phyloP scores from a whole-genome alignment of 2,113 vertebrate species.

The Istiophorus platypterus region DNA sequence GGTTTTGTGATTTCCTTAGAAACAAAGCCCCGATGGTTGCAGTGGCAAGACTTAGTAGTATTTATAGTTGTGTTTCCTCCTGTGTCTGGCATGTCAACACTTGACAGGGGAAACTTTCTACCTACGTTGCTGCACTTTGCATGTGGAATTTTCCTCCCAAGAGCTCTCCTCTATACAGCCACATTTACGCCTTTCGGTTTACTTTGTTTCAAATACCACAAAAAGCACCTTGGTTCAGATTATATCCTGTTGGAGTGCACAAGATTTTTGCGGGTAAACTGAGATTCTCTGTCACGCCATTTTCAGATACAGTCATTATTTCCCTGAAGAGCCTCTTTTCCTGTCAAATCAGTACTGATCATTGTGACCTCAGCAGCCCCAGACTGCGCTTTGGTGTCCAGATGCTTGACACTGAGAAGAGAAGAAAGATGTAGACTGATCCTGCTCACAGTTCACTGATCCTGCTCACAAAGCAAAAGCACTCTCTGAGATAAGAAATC shows the following conservation, averaged over 20 bases:
- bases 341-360: not conserved
- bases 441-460: not conserved
- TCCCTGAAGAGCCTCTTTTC: not conserved
- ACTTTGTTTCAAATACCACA: not conserved
- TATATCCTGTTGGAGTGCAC: not conserved
- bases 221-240: not conserved
- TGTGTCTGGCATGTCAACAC: constrained; percentile 58
- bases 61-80: constrained; percentile 13
- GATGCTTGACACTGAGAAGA: not conserved
- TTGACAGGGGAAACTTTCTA: constrained; percentile 38
- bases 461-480: not conserved
- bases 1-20: constrained; percentile 31
- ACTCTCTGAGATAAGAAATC: constrained; percentile 25
- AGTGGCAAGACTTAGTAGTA: constrained; percentile 49
- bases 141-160: constrained; percentile 22
- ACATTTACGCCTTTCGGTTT: constrained; percentile 6
- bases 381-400: not conserved
- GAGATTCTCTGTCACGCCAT: not conserved
- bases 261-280: not conserved
- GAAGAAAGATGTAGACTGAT: not conserved
- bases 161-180: not conserved
- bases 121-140: constrained; percentile 7
- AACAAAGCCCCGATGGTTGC: constrained; percentile 11
- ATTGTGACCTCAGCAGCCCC: not conserved
- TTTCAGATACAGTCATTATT: too few relatives aligned